A percentile compares a stretch with the other conserved stretches of the same genome.
Evolutionary conservation across 1,140 invertebrate species (phyloP).

Genomic region (Leptinotarsa lineolata): DNA sequence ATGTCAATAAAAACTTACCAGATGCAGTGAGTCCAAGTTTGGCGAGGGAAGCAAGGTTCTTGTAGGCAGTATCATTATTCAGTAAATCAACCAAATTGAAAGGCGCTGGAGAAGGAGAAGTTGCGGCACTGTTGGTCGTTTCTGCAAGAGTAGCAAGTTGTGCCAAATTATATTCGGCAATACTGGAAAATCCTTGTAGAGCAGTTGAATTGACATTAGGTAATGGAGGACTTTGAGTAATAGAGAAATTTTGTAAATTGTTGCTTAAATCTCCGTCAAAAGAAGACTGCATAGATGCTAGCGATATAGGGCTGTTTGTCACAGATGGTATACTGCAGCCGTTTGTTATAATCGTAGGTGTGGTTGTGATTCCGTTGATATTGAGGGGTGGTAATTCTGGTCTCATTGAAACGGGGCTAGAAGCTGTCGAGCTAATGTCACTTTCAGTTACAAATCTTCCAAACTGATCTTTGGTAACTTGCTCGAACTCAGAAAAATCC

Average conservation of each 20-base stretch:
- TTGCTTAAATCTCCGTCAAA: slow-evolving; percentile 67
- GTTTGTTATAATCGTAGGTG: slow-evolving; percentile 47
- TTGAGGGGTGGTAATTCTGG: slow-evolving; percentile 37
- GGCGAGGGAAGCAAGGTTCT: slow-evolving; percentile 85
- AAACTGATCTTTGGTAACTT: slow-evolving; percentile 68
- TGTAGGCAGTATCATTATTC: slow-evolving; percentile 78
- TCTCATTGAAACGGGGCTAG: slow-evolving; percentile 29
- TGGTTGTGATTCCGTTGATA: slow-evolving; percentile 42
- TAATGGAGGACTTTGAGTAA: slow-evolving; percentile 58
- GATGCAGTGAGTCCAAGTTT: slow-evolving; percentile 69
- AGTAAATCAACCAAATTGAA: slow-evolving; percentile 77
- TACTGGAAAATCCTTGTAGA: slow-evolving; percentile 66
- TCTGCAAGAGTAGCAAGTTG: slow-evolving; percentile 79
- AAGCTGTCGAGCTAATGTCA: slow-evolving; percentile 23
- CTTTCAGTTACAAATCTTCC: slow-evolving; percentile 71
- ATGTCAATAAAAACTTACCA: slow-evolving; percentile 35
- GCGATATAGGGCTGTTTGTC: slow-evolving; percentile 67
- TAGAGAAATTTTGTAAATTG: slow-evolving; percentile 56
- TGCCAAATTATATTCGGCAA: slow-evolving; percentile 82
- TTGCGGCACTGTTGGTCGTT: slow-evolving; percentile 65
- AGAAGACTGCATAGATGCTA: slow-evolving; percentile 75
- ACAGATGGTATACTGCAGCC: slow-evolving; percentile 59
- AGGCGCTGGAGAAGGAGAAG: slow-evolving; percentile 65
- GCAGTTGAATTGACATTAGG: slow-evolving; percentile 56
- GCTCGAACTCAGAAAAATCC: slow-evolving; percentile 79